Base-by-base conservation (phyloP, 2,888 invertebrate species). In the Amaurobius ferox region DNA sequence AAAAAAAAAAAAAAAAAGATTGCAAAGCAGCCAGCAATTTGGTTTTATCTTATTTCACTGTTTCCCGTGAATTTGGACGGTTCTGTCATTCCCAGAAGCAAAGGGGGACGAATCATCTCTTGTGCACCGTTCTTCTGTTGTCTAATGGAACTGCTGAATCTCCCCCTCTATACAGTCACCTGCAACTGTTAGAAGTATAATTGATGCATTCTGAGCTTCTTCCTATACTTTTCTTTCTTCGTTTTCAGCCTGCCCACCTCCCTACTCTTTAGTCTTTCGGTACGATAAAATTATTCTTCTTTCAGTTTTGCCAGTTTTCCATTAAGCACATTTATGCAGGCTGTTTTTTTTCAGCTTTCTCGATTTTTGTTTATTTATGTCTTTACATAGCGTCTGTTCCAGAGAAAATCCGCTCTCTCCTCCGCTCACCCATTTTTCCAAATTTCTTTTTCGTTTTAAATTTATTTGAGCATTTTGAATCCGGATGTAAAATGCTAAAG, bases 111-210 rank as follows among this genome's bases (percentile, higher is more conserved):
- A 19, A 13, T 29, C 74, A 44, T 55, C 61, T 67, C 80, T 68
- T 68, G 9, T 62, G 81, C 66, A 64, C 40, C 35, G 44, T 76
- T 73, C 80, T 71, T 40, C 35, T 61, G 64, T 78, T 85, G 78
- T 85, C 73, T 86, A 86, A 86, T 86, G 85, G 85, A 73, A 79
- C 35, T 73, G 40, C 68, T 40, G 85, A 55, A 66, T 40, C 16
- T 55, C 77, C 73, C 77, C 77, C 83, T 23, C 55, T 72, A 64
- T 19, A 28, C 73, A 86, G 85, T 79, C 85, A 86, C 85, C 85
- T 86, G 85, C 85, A 86, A 73, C 79, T 86, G 85, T 79, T 86
- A 73, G 85, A 78, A 79, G 61, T 74, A 86, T 86, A 86, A 86
- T 86, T 86, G 85, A 86, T 86, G 85, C 68, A 79, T 73, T 78